Evolutionary conservation across 1,140 invertebrate genomes (phyloP), one percentile per base, ranked within the genome.

Genomic region (Zaprionus inermis): DNA sequence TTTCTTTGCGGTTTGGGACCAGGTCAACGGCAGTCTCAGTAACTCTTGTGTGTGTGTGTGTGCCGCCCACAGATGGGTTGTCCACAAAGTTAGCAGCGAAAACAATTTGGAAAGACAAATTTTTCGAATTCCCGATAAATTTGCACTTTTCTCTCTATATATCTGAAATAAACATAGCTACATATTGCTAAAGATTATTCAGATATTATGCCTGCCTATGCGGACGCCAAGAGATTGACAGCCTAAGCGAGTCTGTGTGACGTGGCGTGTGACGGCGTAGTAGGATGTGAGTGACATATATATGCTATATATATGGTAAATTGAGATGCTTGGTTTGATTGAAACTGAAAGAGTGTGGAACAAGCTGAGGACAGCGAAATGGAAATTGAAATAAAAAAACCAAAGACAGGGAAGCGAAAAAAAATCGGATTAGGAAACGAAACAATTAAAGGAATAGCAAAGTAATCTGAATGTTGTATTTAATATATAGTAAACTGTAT

Each of bases 1-100:
- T 44, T 41, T 44, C 38, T 16, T 44, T 44, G 38, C 30, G 41
- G n/a, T 55, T 63, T 63, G 36, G 36, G 59, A 34, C 16, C 61
- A 72, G 69, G 69, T 72, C 69, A 72, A 72, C 52, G 69, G 54
- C 61, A 51, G 66, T 61, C 55, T 11, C 11, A 30, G 0, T 22
- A 5, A 55, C 38, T 41, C 38, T 41, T 41, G 6, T 16, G 38
- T 41, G 38, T 36, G n/a, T 38, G 66, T 51, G 24, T 38, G n/a
- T 61, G 14, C 41, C 36, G n/a, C n/a, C n/a, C n/a, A n/a, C 36
- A 64, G 57, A 71, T 65, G 69, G 69, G 61, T 72, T 66, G 61
- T 32, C 44, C 56, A 28, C 61, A 72, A 72, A 72, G 54, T 72
- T 71, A 44, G 10, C 20, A 63, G 67, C 51, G 34, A 44, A 7